Evolutionary conservation across 2,797 vertebrate species (phyloP), one percentile per base, ranked within the genome.

Genomic region (Natrix natrix): DNA sequence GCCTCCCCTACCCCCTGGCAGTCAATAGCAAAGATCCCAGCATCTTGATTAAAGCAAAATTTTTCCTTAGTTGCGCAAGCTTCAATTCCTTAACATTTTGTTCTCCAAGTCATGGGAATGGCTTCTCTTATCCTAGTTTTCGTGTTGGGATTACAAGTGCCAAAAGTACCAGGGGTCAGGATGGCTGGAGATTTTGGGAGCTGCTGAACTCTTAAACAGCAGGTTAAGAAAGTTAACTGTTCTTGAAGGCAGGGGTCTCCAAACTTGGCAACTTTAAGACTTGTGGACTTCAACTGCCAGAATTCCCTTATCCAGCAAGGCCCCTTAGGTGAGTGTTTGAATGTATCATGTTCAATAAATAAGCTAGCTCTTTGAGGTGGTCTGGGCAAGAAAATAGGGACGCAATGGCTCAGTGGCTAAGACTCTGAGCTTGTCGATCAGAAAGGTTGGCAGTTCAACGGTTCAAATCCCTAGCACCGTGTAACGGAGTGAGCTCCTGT

Each of bases 31-130:
- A 97, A 96, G 96, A 97, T 97, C 97, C 97, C 91, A 69, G 96
- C 96, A 94, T 95, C 97, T 97, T 97, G 98, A 97, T 97, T 98
- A 97, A 98, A 98, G 97, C 94, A 83, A 32, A 13, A 94, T 94
- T 95, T 86, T 96, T 96, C 96, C 96, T 88, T 11, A 92, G 94
- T 93, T 59, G 91, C 94, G 94, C 94, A 94, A 2, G 1, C 91
- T 95, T 26, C 3, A 43, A 94, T 95, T 92, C 89, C 63, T 55
- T 20, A 88, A 13, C 16, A 32, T 83, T 43, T 24, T 48, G 20
- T 83, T 48, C 74, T 83, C 74, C 74, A 48, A 48, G 6, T 48
- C 8, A 1, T 5, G 20, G 74, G 74, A 83, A 83, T 12, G 37
- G 20, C 74, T 83, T 48, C 43, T 48, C 17, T 83, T 37, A 48